Base-by-base conservation (phyloP, 2,113 vertebrate genomes). In the Tautogolabrus adspersus region DNA sequence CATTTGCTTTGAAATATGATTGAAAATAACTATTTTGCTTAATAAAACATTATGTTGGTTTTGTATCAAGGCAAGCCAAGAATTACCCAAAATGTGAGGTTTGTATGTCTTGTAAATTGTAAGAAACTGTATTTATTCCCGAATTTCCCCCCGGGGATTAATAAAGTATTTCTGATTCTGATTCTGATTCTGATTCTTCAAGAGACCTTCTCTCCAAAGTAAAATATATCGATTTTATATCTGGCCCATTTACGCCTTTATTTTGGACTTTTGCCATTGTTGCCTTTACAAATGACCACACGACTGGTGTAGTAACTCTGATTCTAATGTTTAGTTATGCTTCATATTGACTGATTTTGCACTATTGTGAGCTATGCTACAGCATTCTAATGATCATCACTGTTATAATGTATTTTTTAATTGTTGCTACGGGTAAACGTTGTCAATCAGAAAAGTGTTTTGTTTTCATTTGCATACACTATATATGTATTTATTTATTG, bases 101-200 rank as follows among this genome's bases (percentile, higher is more conserved):
- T 38, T 34, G 9, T 47, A 55, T 9, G 3, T 23, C 15, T 58
- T 47, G 4, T 3, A 30, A 3, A n/a, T 5, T 55, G 2, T 5
- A 57, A 56, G 63, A 69, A 13, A 60, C 21, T 76, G 70, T 6
- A 6, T 64, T 52, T 52, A 3, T 18, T 42, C 9, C 42, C 12
- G n/a, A n/a, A n/a, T n/a, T n/a, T n/a, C n/a, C n/a, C n/a, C n/a
- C n/a, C n/a, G n/a, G n/a, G n/a, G n/a, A n/a, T n/a, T n/a, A n/a
- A n/a, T n/a, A n/a, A n/a, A n/a, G n/a, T n/a, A n/a, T n/a, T n/a
- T n/a, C n/a, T n/a, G n/a, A n/a, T n/a, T n/a, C n/a, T n/a, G n/a
- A n/a, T n/a, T n/a, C n/a, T n/a, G n/a, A n/a, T n/a, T n/a, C n/a
- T n/a, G n/a, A n/a, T n/a, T 34, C 30, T 34, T 34, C 30, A 34